Evolutionary conservation across 2,797 vertebrate genomes (phyloP).

Genomic region (Cheracebus regulus): DNA sequence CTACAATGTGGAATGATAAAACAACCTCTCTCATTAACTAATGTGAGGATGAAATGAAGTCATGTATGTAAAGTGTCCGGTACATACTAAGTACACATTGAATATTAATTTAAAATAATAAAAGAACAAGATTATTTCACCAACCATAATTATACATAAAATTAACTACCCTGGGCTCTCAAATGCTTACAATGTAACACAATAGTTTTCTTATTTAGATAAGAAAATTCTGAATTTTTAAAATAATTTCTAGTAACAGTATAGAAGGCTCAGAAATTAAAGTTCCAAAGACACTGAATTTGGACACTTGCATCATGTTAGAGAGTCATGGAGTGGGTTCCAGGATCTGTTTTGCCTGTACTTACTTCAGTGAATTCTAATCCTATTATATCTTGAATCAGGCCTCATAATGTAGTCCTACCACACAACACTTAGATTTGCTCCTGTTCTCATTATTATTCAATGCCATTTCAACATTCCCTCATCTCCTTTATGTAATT

Average conservation of each 20-base stretch:
- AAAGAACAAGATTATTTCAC: background rate
- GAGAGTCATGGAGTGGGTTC: background rate
- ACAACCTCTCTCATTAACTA: background rate
- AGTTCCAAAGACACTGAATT: background rate
- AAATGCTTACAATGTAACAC: background rate
- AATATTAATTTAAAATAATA: conserved; percentile 9
- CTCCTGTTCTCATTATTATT: background rate
- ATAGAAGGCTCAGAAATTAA: background rate
- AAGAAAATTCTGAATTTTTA: background rate
- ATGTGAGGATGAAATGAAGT: background rate
- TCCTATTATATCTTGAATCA: background rate
- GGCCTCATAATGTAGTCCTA: background rate
- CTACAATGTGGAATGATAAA: background rate
- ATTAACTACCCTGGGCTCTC: background rate
- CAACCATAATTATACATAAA: background rate
- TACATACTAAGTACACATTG: background rate
- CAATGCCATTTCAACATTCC: background rate
- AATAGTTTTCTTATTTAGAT: background rate
- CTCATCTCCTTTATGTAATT: background rate
- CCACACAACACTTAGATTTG: background rate
- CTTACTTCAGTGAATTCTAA: background rate
- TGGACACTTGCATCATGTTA: background rate
- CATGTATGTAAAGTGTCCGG: background rate
- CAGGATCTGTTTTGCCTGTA: background rate
- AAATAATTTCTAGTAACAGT: background rate